Evolutionary conservation across 2,797 vertebrate genomes (phyloP).

Genomic region (Pristis pectinata): DNA sequence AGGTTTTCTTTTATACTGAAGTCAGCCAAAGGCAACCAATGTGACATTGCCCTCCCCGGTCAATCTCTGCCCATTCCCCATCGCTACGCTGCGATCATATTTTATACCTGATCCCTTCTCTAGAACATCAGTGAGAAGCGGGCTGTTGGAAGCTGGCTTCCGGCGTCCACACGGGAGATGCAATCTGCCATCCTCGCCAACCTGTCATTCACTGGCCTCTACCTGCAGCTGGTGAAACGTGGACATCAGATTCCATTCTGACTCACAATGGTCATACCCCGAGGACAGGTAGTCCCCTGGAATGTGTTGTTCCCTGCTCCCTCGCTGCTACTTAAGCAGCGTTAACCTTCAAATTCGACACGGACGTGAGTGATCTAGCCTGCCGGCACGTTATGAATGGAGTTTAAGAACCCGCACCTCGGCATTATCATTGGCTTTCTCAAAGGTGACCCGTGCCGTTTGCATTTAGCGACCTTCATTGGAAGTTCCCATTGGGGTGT

Average conservation of each 20-base stretch:
- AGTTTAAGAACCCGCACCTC: neutral
- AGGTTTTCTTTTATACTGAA: neutral
- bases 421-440: neutral
- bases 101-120: neutral
- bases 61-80: neutral
- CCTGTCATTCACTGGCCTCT: neutral
- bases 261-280: neutral
- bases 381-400: neutral
- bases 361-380: neutral
- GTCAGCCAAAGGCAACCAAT: neutral
- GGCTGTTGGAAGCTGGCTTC: neutral
- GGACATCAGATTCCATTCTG: neutral
- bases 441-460: neutral
- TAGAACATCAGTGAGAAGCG: too few species aligned
- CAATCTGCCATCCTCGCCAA: neutral
- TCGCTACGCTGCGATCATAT: neutral
- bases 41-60: neutral
- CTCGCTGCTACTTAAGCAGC: neutral
- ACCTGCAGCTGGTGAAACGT: neutral
- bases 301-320: neutral
- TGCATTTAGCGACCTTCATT: neutral
- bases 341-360: neutral
- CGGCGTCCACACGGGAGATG: neutral
- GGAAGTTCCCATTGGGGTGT: neutral
- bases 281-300: neutral